These are phyloP conservation scores for Alligator mississippiensis DNA, from an alignment of 2,113 vertebrate genomes.

Conservation along the genomic window DNA sequence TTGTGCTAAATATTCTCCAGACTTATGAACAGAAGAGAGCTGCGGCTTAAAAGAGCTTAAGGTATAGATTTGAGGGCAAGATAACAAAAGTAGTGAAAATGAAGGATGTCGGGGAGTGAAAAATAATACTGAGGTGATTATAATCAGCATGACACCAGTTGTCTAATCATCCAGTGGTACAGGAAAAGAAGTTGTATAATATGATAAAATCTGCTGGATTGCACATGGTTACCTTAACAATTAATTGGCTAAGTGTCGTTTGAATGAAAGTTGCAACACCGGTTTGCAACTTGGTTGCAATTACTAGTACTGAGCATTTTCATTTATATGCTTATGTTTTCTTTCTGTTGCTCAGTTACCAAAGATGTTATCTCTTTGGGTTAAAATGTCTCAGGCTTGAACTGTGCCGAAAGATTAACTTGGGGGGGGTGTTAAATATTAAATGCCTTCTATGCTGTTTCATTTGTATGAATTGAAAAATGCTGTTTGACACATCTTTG, in stretches of 20 bases:
- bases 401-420: neutral
- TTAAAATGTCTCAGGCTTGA: neutral
- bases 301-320: slow-evolving; percentile 24
- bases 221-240: slow-evolving; percentile 1
- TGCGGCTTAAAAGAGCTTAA: neutral
- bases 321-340: slow-evolving; percentile 22
- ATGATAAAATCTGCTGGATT: neutral
- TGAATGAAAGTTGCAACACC: slow-evolving; percentile 18
- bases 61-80: neutral
- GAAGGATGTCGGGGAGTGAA: neutral
- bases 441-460: neutral
- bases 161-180: neutral
- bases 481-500: neutral
- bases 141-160: neutral
- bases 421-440: neutral
- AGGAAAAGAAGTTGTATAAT: neutral
- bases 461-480: fast-evolving
- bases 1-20: neutral
- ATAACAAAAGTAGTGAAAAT: neutral
- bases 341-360: slow-evolving; percentile 23
- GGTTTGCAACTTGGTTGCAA: slow-evolving; percentile 37
- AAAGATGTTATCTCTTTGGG: neutral
- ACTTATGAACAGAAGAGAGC: neutral
- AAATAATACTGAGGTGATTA: neutral
- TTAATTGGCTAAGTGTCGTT: slow-evolving; percentile 17